phyloP scores from a whole-genome alignment of 2,888 invertebrate species.

The Sclerodermus sp. region DNA sequence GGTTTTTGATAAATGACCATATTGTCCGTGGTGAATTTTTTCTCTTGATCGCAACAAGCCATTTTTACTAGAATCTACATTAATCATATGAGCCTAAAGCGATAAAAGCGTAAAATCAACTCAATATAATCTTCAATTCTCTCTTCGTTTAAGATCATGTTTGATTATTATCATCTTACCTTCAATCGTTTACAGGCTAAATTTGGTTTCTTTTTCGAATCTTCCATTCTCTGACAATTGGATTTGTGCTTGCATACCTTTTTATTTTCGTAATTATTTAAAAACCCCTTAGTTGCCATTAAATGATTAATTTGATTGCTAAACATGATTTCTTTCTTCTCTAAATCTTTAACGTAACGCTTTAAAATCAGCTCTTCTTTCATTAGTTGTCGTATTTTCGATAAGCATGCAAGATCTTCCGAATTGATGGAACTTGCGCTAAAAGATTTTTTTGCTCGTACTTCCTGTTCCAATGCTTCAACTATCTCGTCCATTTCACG shows the following conservation, averaged over 20 bases:
- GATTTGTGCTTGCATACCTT: neutral
- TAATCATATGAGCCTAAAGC: no score
- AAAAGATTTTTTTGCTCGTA: constrained; percentile 13
- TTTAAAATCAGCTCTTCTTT: constrained; percentile 41
- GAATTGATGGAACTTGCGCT: constrained; percentile 45
- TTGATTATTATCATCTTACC: neutral
- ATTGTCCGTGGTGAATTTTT: no score
- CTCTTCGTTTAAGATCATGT: no score
- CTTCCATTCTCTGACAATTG: constrained; percentile 8
- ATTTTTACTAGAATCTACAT: no score
- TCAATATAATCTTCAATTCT: no score
- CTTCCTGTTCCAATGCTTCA: constrained; percentile 30
- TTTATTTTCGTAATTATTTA: constrained; percentile 1
- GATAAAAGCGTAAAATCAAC: neutral
- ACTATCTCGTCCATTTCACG: constrained; percentile 36
- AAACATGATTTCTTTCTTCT: constrained; percentile 37
- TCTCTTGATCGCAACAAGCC: no score
- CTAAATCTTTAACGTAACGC: constrained; percentile 41
- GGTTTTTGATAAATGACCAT: no score
- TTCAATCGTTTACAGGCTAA: constrained; percentile 16
- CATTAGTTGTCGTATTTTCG: constrained; percentile 40
- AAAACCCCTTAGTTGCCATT: constrained; percentile 25
- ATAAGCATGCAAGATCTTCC: constrained; percentile 43
- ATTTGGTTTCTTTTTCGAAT: constrained; percentile 17
- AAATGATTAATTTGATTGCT: constrained; percentile 39